A percentile compares a stretch with the other conserved stretches of the same genome.
Evolutionary conservation across 2,113 vertebrate genomes (phyloP).

Genomic region (Tauraco erythrolophus): DNA sequence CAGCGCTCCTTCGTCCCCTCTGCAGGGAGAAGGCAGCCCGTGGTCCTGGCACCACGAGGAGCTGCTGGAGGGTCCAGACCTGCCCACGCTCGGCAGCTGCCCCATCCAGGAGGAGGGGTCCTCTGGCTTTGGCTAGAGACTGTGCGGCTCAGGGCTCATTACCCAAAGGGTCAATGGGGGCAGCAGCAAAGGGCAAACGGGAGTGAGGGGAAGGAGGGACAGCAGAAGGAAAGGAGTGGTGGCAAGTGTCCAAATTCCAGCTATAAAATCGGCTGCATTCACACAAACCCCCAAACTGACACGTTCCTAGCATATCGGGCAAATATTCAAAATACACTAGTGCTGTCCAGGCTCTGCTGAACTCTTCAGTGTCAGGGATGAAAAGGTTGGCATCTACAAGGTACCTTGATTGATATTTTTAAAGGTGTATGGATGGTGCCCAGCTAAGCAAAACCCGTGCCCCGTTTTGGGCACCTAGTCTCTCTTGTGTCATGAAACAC

Average conservation of each 20-base stretch:
- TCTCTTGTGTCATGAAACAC: background rate
- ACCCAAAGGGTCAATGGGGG: background rate
- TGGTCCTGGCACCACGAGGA: background rate
- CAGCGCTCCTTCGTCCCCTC: background rate
- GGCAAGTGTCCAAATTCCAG: background rate
- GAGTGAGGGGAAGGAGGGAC: background rate
- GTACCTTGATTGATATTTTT: background rate
- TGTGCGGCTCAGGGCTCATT: background rate
- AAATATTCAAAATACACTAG: background rate
- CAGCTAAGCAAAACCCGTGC: background rate
- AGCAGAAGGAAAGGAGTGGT: background rate
- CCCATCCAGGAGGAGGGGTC: fast-evolving
- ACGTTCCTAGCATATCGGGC: background rate
- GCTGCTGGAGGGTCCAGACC: background rate
- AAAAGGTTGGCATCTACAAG: background rate
- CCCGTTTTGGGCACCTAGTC: background rate
- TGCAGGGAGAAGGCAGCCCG: background rate
- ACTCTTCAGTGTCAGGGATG: background rate
- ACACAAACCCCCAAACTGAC: background rate
- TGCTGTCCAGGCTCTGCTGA: background rate
- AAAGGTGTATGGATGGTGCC: background rate
- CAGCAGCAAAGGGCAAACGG: background rate
- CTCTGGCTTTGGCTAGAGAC: background rate
- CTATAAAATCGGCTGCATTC: background rate
- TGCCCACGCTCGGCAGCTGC: fast-evolving